Percentiles rank a stretch among this genome's conserved stretches.
These are phyloP conservation scores for Cryptocheilus praepositus DNA, from an alignment of 2,888 invertebrate species.

Conservation along the genomic window DNA sequence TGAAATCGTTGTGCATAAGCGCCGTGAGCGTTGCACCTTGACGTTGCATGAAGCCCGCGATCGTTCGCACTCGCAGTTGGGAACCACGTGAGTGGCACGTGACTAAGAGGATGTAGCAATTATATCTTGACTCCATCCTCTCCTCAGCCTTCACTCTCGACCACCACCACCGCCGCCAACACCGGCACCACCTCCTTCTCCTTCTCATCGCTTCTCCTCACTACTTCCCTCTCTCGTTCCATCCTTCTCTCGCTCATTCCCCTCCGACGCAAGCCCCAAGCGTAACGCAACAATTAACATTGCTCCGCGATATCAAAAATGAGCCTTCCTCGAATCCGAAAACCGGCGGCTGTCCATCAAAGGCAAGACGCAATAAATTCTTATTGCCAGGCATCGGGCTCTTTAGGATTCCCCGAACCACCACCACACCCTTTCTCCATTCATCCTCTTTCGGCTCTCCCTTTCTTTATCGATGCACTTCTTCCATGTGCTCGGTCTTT, in stretches of 20 bases:
- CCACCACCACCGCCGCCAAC: conserved; percentile 31
- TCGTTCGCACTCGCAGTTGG: conserved; percentile 61
- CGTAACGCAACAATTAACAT: conserved; percentile 66
- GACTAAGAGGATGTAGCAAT: conserved; percentile 71
- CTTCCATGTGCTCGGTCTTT: neutral
- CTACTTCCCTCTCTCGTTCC: conserved; percentile 24
- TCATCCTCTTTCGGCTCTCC: neutral
- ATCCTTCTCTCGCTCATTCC: conserved; percentile 21
- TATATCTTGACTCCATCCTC: conserved; percentile 65
- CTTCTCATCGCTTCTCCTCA: conserved; percentile 26
- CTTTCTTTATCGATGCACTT: conserved; percentile 14
- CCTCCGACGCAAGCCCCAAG: conserved; percentile 45
- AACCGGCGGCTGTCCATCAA: conserved; percentile 65
- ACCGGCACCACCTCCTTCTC: conserved; percentile 37
- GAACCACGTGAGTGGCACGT: conserved; percentile 69
- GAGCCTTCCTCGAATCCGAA: conserved; percentile 69
- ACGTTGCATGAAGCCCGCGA: conserved; percentile 5
- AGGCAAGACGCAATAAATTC: conserved; percentile 70
- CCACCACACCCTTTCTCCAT: conserved; percentile 15
- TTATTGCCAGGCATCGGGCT: conserved; percentile 61
- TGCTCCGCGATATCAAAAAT: conserved; percentile 69
- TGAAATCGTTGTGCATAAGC: conserved; percentile 13
- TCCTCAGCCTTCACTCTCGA: conserved; percentile 45
- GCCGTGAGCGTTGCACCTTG: conserved; percentile 5
- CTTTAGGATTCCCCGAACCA: conserved; percentile 54